Evolutionary conservation across 2,888 invertebrate genomes (phyloP).

Genomic region (Poecilus cupreus): DNA sequence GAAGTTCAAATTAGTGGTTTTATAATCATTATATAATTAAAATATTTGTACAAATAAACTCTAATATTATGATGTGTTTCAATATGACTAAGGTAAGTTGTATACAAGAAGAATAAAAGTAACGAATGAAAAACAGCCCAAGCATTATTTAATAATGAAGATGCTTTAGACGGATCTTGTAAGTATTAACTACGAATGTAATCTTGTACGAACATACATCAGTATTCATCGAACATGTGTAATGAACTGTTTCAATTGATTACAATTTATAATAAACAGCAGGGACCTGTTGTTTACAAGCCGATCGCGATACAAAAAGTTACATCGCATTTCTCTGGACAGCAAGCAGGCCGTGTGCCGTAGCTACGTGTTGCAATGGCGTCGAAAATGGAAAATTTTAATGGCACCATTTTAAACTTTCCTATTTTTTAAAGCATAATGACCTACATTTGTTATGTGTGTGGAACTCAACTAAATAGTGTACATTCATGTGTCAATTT

Average conservation of each 20-base stretch:
- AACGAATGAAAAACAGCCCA: neutral
- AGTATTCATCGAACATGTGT: constrained; percentile 30
- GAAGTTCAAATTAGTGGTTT: neutral
- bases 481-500: no score
- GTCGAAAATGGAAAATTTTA: no score
- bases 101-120: no score
- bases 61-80: no score
- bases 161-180: neutral
- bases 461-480: no score
- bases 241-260: constrained; percentile 40
- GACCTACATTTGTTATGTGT: no score
- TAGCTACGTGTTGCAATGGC: no score
- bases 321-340: neutral
- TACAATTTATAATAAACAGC: constrained; percentile 46
- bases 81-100: no score
- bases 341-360: neutral
- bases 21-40: no score
- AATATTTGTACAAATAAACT: neutral
- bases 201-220: constrained; percentile 15
- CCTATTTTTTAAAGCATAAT: no score
- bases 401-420: no score
- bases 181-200: neutral
- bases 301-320: neutral
- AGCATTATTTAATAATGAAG: neutral
- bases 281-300: constrained; percentile 13